Evolutionary conservation across 2,888 invertebrate species (phyloP), one percentile per base, ranked within the genome.

Genomic region (Platycnemis pennipes): DNA sequence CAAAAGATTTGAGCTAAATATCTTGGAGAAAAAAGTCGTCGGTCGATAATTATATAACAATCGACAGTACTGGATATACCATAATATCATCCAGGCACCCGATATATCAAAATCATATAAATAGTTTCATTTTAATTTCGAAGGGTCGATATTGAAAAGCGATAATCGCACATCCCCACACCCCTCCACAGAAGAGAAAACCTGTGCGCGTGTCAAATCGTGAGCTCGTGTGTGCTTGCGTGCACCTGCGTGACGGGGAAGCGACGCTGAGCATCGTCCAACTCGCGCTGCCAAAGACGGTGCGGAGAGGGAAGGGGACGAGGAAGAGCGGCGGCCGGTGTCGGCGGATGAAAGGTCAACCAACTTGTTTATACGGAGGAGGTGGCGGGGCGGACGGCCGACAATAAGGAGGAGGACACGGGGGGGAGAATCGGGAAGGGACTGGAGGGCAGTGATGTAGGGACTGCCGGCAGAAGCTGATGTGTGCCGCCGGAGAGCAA

Each of bases 311-410:
- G 63, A n/a, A 26, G 7, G 3, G 63, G n/a, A n/a, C 53, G 13
- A 53, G 26, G 26, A 63, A 26, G 26, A 26, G 63, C 63, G 49
- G 53, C 88, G 42, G 89, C 89, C 89, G 13, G 37, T 53, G 88
- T 49, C 46, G 88, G 88, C 88, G 88, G 53, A 49, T 63, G n/a
- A 42, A 53, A 89, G 89, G 89, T 89, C 53, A 89, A 56, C 89
- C 89, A 89, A 89, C 89, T 89, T 89, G 89, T 89, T 89, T 89
- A 63, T 63, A 89, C 89, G 22, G 56, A 53, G 56, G 49, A 49
- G 46, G 42, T 31, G 42, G 89, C 56, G 0, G 44, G 37, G 5
- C 7, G 86, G 44, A 44, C 5, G 44, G 42, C 42, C 42, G 86
- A 44, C 44, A 44, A 86, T 42, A 37, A 19, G 42, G 7, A 44